phyloP scores from a whole-genome alignment of 2,888 invertebrate species.

The Amitus sp. region DNA sequence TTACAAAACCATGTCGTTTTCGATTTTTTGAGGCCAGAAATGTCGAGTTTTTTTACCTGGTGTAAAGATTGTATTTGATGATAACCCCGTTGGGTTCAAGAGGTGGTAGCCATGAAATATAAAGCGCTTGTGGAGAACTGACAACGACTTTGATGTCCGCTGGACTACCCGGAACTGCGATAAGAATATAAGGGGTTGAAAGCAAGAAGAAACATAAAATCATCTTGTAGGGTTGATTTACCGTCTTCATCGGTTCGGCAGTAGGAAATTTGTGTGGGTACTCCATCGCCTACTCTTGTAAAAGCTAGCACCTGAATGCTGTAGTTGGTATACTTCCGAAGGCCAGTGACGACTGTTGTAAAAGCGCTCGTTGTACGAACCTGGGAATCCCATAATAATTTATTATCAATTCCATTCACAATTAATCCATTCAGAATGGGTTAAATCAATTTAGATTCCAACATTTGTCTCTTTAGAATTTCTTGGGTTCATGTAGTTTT shows the following conservation, averaged over 20 bases:
- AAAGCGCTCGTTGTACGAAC: slow-evolving; percentile 75
- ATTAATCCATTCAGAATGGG: no score
- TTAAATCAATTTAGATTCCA: no score
- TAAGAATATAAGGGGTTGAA: slow-evolving; percentile 1
- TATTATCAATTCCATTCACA: no score
- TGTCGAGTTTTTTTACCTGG: slow-evolving; percentile 68
- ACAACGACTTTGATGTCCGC: slow-evolving; percentile 83
- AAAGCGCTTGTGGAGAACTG: slow-evolving; percentile 77
- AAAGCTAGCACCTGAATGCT: slow-evolving; percentile 82
- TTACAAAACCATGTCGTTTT: no score
- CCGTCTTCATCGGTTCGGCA: slow-evolving; percentile 85
- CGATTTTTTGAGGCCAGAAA: no score
- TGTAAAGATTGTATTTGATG: slow-evolving; percentile 79
- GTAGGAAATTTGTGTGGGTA: slow-evolving; percentile 73
- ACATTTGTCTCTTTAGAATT: no score
- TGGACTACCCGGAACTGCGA: slow-evolving; percentile 80
- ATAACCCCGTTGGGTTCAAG: slow-evolving; percentile 80
- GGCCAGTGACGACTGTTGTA: slow-evolving; percentile 75
- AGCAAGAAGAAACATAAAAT: not conserved
- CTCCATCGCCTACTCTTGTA: slow-evolving; percentile 82
- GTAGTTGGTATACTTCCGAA: slow-evolving; percentile 83
- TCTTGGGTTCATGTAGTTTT: no score
- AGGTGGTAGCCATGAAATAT: slow-evolving; percentile 83
- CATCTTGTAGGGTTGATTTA: no score
- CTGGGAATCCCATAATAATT: slow-evolving; percentile 44